Percentiles rank a stretch among this genome's conserved stretches.
phyloP scores from a whole-genome alignment of 1,140 invertebrate species.

The Brevipalpus yothersi region DNA sequence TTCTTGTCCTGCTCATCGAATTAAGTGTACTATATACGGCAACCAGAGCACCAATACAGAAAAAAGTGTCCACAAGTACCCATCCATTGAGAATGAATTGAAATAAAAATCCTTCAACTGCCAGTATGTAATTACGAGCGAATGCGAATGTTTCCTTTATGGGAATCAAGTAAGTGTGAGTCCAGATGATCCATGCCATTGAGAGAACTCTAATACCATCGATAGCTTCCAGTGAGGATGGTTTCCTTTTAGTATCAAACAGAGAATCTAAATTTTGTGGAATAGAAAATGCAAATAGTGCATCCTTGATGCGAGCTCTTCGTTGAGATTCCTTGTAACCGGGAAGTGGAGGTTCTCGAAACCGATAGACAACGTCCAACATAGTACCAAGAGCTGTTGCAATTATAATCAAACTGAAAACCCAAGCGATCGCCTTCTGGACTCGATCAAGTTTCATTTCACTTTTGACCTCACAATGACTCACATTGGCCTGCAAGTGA shows the following conservation, averaged over 20 bases:
- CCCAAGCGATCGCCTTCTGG: neutral
- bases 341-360: neutral
- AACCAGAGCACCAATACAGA: slow-evolving; percentile 12
- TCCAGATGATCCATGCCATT: slow-evolving; percentile 77
- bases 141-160: slow-evolving; percentile 6
- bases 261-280: neutral
- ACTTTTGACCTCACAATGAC: neutral
- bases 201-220: slow-evolving; percentile 57
- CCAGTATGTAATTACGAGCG: neutral
- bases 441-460: neutral
- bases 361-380: neutral
- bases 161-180: slow-evolving; percentile 36
- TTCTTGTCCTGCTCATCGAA: slow-evolving; percentile 1
- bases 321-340: neutral
- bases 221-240: slow-evolving; percentile 16
- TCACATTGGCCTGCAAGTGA: neutral
- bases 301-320: neutral
- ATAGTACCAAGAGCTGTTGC: neutral
- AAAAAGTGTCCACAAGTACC: slow-evolving; percentile 13
- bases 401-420: neutral
- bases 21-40: slow-evolving; percentile 5
- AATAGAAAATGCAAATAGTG: neutral
- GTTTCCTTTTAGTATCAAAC: neutral
- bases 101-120: slow-evolving; percentile 9
- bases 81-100: slow-evolving; percentile 14